These are phyloP conservation scores for Drosophila gaucha DNA, from an alignment of 2,888 invertebrate species.

Conservation along the genomic window DNA sequence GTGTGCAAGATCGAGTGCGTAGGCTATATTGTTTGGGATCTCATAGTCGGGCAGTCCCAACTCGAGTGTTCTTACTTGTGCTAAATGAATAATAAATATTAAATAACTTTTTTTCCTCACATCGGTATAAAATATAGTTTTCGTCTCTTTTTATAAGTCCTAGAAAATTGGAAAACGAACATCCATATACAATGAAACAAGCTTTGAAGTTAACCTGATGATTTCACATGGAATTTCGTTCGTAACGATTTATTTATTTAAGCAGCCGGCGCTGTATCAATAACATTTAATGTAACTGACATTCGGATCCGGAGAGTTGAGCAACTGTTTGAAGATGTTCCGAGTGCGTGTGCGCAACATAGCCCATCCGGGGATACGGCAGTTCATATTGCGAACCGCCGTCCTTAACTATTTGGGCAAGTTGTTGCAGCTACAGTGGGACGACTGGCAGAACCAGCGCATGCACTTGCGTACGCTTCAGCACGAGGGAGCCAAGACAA, in stretches of 20 bases:
- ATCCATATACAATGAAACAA: not conserved
- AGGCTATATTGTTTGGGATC: too few relatives aligned
- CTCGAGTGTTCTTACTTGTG: too few relatives aligned
- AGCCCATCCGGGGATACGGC: conserved; percentile 67
- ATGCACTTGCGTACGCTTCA: conserved; percentile 34
- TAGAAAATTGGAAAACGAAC: not conserved
- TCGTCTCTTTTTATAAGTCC: too few relatives aligned
- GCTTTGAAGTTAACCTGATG: not conserved
- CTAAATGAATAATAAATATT: too few relatives aligned
- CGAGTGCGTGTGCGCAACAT: conserved; percentile 35
- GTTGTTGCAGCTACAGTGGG: conserved; percentile 54
- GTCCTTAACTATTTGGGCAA: conserved; percentile 60
- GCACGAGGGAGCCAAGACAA: not conserved
- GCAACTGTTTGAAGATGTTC: conserved; percentile 45
- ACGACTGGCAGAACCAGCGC: conserved; percentile 56
- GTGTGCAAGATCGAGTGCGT: too few relatives aligned
- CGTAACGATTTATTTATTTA: not conserved
- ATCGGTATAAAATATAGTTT: too few relatives aligned
- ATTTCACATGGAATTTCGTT: not conserved
- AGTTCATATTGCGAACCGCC: conserved; percentile 64
- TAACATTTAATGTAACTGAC: conserved; percentile 15
- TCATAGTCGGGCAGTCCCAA: too few relatives aligned
- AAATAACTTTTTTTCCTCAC: too few relatives aligned
- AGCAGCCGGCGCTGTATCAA: not conserved
- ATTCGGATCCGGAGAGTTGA: conserved; percentile 13